phyloP scores from a whole-genome alignment of 2,888 invertebrate species.

The Tholera decimalis region DNA sequence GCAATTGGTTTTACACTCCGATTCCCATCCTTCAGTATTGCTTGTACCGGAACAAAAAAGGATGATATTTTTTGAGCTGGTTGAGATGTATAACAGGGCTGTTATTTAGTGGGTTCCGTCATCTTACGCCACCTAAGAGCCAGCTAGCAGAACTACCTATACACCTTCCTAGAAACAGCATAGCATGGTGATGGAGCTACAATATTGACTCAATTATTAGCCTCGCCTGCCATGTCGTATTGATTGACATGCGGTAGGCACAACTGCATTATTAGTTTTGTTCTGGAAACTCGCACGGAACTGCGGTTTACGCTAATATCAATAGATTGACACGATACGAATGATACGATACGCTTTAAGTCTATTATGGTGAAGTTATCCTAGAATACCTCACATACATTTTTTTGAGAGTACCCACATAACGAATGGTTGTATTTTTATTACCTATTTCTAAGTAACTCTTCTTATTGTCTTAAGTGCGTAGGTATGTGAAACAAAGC shows the following conservation, averaged over 20 bases:
- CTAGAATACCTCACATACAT: no score
- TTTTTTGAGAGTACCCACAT: no score
- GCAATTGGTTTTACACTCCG: slow-evolving; percentile 4
- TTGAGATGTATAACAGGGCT: no score
- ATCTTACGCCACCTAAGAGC: background rate
- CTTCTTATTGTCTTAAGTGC: no score
- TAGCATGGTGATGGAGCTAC: background rate
- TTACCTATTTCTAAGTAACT: no score
- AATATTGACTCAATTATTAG: slow-evolving; percentile 66
- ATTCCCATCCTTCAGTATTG: no score
- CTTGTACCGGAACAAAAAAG: no score
- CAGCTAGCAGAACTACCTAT: background rate
- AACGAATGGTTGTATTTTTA: no score
- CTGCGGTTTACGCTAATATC: slow-evolving; percentile 56
- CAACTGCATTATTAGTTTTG: background rate
- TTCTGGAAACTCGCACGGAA: slow-evolving; percentile 67
- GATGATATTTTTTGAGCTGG: no score
- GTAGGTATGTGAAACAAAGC: no score
- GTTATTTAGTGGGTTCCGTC: background rate
- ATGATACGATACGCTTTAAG: slow-evolving; percentile 15
- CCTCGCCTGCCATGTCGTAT: slow-evolving; percentile 66
- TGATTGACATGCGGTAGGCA: slow-evolving; percentile 67
- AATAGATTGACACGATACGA: slow-evolving; percentile 7
- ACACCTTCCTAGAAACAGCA: slow-evolving; percentile 1
- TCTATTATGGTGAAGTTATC: slow-evolving; percentile 26